Evolutionary conservation across 2,797 vertebrate species (phyloP).

Genomic region (Sebastiscus albofasciatus): DNA sequence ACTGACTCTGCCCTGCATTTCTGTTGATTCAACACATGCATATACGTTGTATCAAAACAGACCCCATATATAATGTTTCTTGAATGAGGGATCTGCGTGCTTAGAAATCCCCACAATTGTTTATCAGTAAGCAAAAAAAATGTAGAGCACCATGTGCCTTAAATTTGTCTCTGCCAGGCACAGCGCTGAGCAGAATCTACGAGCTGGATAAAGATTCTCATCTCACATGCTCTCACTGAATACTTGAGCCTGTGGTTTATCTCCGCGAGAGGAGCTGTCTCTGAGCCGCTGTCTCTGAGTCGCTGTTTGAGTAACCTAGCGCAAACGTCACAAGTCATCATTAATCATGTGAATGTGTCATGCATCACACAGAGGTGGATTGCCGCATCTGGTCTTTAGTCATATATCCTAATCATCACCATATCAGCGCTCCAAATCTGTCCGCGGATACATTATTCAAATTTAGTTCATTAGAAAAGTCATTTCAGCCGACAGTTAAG

Average conservation of each 20-base stretch:
- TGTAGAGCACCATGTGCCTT: conserved; percentile 8
- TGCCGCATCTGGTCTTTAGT: conserved; percentile 73
- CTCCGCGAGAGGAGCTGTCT: conserved; percentile 53
- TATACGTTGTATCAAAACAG: conserved; percentile 18
- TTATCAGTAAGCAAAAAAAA: conserved; percentile 27
- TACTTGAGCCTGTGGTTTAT: conserved; percentile 45
- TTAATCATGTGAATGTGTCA: conserved; percentile 70
- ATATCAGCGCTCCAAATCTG: conserved; percentile 69
- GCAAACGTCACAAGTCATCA: conserved; percentile 62
- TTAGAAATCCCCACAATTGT: conserved; percentile 23
- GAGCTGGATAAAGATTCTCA: conserved; percentile 45
- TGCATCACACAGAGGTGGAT: conserved; percentile 72
- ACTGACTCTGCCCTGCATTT: not conserved
- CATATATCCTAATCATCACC: conserved; percentile 77
- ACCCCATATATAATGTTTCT: conserved; percentile 38
- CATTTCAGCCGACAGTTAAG: conserved; percentile 68
- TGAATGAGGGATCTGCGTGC: conserved; percentile 33
- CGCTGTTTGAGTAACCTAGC: conserved; percentile 56
- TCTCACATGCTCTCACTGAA: conserved; percentile 41
- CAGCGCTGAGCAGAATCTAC: conserved; percentile 22
- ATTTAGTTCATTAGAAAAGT: conserved; percentile 79
- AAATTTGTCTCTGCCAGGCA: conserved; percentile 34
- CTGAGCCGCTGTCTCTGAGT: conserved; percentile 33
- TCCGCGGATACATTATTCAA: conserved; percentile 77
- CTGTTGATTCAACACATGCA: conserved; percentile 43